Evolutionary conservation across 2,797 vertebrate species (phyloP).

Genomic region (Betta splendens): DNA sequence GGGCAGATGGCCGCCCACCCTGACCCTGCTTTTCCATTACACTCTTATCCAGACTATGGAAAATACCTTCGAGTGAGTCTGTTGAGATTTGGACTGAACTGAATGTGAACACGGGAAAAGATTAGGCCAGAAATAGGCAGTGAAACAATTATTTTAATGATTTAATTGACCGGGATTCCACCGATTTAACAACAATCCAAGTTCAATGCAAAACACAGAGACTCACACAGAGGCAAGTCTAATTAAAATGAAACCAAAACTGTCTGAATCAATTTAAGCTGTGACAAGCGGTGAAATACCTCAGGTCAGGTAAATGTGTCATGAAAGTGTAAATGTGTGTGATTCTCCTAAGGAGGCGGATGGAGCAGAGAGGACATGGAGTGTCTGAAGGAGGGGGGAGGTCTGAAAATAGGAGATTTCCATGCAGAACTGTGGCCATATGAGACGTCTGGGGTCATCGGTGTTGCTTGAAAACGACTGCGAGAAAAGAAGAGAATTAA

Average conservation of each 20-base stretch:
- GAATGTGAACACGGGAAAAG: background rate
- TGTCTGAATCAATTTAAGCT: background rate
- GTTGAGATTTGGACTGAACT: too few relatives aligned
- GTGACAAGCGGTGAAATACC: background rate
- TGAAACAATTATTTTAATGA: background rate
- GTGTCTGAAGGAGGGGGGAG: constrained; percentile 63
- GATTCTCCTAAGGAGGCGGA: constrained; percentile 41
- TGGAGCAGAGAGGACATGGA: constrained; percentile 72
- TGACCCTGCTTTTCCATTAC: too few relatives aligned
- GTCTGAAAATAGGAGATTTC: constrained; percentile 71
- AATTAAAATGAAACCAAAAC: constrained; percentile 13
- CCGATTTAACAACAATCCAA: background rate
- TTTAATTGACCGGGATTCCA: constrained; percentile 27
- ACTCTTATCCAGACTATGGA: too few relatives aligned
- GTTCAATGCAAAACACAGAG: too few relatives aligned
- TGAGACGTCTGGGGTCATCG: constrained; percentile 45
- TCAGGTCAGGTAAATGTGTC: background rate
- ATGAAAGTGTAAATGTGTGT: background rate
- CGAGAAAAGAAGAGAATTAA: constrained; percentile 10
- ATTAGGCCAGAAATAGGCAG: background rate
- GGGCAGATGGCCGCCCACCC: too few relatives aligned
- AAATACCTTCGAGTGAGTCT: too few relatives aligned
- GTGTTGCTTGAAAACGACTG: constrained; percentile 57
- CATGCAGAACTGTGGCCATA: constrained; percentile 57
- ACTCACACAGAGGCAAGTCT: background rate